Conservation (phyloP, 2,113 vertebrate species). For the Sminthopsis crassicaudata region DNA sequence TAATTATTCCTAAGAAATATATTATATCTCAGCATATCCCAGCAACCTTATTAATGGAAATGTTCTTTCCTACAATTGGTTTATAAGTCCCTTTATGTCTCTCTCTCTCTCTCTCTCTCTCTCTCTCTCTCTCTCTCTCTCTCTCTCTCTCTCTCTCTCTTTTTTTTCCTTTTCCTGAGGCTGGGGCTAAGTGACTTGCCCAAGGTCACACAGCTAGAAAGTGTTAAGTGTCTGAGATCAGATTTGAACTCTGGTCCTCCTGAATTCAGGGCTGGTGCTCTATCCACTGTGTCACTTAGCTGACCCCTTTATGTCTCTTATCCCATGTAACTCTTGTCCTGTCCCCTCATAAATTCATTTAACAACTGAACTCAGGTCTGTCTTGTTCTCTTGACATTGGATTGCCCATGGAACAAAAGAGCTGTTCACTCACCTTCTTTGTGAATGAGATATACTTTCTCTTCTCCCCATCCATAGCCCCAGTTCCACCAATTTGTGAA, state of each 20-base stretch:
- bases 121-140: too few species aligned
- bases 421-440: background rate
- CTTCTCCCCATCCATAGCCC: background rate
- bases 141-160: too few species aligned
- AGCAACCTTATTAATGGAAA: background rate
- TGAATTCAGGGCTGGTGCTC: too few species aligned
- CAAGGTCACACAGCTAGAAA: too few species aligned
- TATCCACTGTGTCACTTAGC: too few species aligned
- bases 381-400: background rate
- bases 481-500: background rate
- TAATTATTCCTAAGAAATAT: background rate
- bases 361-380: background rate
- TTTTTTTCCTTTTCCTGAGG: too few species aligned
- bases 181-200: too few species aligned
- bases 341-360: background rate
- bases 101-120: too few species aligned
- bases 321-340: background rate
- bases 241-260: too few species aligned
- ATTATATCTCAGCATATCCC: too few species aligned
- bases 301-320: background rate
- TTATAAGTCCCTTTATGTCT: background rate
- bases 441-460: background rate
- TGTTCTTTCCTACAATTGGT: background rate
- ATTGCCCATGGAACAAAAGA: background rate
- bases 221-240: too few species aligned